These are phyloP conservation scores for Oreohelix idahoensis DNA, from an alignment of 1,140 invertebrate genomes.

Conservation along the genomic window DNA sequence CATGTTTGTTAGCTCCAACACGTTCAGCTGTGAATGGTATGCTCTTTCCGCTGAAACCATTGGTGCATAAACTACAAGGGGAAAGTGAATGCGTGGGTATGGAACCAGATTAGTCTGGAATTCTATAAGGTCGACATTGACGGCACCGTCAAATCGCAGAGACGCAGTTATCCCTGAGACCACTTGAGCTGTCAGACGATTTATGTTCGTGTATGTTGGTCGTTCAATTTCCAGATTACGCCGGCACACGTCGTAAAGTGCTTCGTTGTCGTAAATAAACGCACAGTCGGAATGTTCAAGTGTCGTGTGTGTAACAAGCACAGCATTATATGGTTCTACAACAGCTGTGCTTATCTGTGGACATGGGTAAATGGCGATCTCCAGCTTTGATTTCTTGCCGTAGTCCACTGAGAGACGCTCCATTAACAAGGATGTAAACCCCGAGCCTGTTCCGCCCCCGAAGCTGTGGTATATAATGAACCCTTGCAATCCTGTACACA, in stretches of 20 bases:
- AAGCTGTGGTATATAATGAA: slow-evolving; percentile 88
- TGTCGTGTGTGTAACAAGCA: slow-evolving; percentile 38
- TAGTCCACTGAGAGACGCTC: slow-evolving; percentile 81
- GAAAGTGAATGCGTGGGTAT: slow-evolving; percentile 44
- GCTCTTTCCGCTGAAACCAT: slow-evolving; percentile 67
- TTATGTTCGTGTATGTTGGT: slow-evolving; percentile 71
- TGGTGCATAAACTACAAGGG: slow-evolving; percentile 51
- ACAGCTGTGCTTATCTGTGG: slow-evolving; percentile 79
- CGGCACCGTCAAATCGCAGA: too few species aligned
- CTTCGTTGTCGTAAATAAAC: slow-evolving; percentile 82
- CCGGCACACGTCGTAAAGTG: slow-evolving; percentile 92
- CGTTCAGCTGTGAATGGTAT: slow-evolving; percentile 68
- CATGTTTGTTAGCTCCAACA: slow-evolving; percentile 80
- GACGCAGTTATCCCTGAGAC: slow-evolving; percentile 76
- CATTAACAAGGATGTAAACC: slow-evolving; percentile 90
- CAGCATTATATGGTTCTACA: slow-evolving; percentile 72
- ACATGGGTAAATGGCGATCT: slow-evolving; percentile 76
- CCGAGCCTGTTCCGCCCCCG: slow-evolving; percentile 84
- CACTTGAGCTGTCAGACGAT: slow-evolving; percentile 75
- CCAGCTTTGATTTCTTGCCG: slow-evolving; percentile 63
- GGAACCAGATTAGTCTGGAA: slow-evolving; percentile 74
- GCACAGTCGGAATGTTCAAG: slow-evolving; percentile 55
- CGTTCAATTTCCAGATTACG: slow-evolving; percentile 80
- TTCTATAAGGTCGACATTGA: too few species aligned
- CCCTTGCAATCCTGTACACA: slow-evolving; percentile 78